Evolutionary conservation across 2,888 invertebrate genomes (phyloP), one percentile per base, ranked within the genome.

Genomic region (Alsophila aescularia): DNA sequence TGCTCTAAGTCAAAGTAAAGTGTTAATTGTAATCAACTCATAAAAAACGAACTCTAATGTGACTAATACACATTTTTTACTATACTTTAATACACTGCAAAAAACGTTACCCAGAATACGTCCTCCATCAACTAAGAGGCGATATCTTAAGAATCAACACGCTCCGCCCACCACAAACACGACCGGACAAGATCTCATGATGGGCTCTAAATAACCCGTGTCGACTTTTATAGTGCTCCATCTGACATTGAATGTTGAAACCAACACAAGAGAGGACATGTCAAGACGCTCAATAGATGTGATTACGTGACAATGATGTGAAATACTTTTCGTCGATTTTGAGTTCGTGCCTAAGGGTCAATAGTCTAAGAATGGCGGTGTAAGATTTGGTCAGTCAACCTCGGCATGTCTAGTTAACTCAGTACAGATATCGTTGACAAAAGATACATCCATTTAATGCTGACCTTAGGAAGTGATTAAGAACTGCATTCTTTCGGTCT

Each of bases 101-200:
- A 35, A 40, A 54, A 35, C 29, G 0, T 35, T 51, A 32, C 45
- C 16, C 65, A 67, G 73, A 81, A 78, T 79, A 79, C 66, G 58
- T 36, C 52, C 42, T 49, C 50, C 35, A 69, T 67, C 62, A 69
- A 70, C 72, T 70, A 69, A 65, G 62, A 71, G 57, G 58, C 67
- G 73, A 79, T 84, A 85, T 83, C 81, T 83, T 81, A 67, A 75
- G 75, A 84, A 85, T 85, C 81, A 80, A 83, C 82, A 77, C 70
- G 65, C 65, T 64, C 77, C 87, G 83, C 88, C 87, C 81, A 87
- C 87, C 71, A 68, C 54, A 62, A 60, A 76, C 77, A 81, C 77
- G 76, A 76, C 67, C 67, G 69, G 69, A 82, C 82, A 83, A 79
- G 79, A 73, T 73, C 67, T 70, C 72, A 65, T 78, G 82, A 87